Percentiles rank a stretch among this genome's conserved stretches.
phyloP scores from a whole-genome alignment of 2,797 vertebrate species.

The Thunnus albacares region DNA sequence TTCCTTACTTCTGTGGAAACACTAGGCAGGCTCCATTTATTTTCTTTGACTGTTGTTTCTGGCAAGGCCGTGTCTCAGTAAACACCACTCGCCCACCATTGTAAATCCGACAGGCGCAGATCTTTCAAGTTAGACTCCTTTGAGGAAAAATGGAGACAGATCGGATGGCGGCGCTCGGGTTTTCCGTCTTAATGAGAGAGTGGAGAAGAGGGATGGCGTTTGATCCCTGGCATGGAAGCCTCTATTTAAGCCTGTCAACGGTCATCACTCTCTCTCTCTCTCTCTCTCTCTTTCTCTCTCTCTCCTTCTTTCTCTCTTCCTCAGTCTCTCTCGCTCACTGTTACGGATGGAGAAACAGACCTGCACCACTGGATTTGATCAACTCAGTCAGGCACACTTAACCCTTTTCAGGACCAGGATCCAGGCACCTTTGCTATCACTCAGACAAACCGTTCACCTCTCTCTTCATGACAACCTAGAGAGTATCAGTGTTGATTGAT shows the following conservation, averaged over 20 bases:
- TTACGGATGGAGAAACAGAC: conserved; percentile 78
- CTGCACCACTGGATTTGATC: conserved; percentile 81
- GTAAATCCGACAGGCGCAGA: conserved; percentile 89
- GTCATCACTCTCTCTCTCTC: conserved; percentile 83
- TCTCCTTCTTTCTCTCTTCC: conserved; percentile 33
- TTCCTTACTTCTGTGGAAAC: conserved; percentile 90
- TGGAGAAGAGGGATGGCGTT: conserved; percentile 86
- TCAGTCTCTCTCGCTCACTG: conserved; percentile 32
- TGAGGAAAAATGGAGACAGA: conserved; percentile 87
- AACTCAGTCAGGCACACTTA: conserved; percentile 70
- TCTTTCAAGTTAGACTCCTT: conserved; percentile 88
- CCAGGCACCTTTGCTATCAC: conserved; percentile 38
- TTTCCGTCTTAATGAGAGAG: conserved; percentile 89
- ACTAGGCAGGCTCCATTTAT: conserved; percentile 89
- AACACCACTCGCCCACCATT: conserved; percentile 88
- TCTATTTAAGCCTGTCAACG: conserved; percentile 88
- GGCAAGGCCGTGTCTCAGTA: conserved; percentile 84
- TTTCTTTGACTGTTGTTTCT: conserved; percentile 90
- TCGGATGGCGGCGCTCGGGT: conserved; percentile 85
- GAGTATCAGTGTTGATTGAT: conserved; percentile 77
- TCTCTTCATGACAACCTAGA: conserved; percentile 28
- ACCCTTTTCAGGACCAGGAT: conserved; percentile 60
- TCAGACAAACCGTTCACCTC: conserved; percentile 16
- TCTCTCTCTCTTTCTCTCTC: conserved; percentile 17
- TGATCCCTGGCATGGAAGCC: conserved; percentile 88